Base-by-base conservation (phyloP, 2,888 invertebrate species). In the Andricus quercusramuli region DNA sequence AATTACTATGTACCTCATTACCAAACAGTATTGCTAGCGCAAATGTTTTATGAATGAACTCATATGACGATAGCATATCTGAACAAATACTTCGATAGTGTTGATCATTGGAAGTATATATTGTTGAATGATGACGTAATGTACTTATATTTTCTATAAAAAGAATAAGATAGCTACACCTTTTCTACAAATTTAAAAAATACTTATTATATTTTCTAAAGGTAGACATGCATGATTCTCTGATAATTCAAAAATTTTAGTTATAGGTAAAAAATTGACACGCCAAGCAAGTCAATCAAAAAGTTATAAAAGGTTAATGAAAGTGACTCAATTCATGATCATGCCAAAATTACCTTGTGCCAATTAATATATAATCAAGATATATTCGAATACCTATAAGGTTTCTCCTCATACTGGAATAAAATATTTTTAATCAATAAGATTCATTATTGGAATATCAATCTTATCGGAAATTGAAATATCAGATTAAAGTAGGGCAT, bases 11-110 rank as follows among this genome's bases (percentile, higher is more conserved):
- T 47, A 47, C 9, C 41, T 70, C 29, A 70, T 70, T 70, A 70
- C 44, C 20, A 70, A 47, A 17, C 17, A 70, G 25, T 20, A 44
- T 47, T 47, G 20, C 47, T 47, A 56, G 29, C 20, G 29, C 70
- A 74, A 74, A 74, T 74, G 51, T 74, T 70, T 70, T 70, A 56
- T 74, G 70, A 74, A 74, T 51, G 51, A 74, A 74, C 32, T 74
- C 32, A 51, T 47, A 22, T 56, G 70, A 74, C 2, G 70, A 74
- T 74, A 51, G 29, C 29, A 29, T 29, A 74, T 74, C 20, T 47
- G 25, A 68, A 47, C 17, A 68, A 47, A 68, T 47, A 47, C 68
- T 68, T 25, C 17, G 44, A 66, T 37, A 47, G 47, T 44, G 32
- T 56, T 20, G n/a, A 51, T 51, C 29, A 70, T 20, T 51, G 22